Conservation (phyloP, 1,140 invertebrate species). For the Gonioctena quinquepunctata region DNA sequence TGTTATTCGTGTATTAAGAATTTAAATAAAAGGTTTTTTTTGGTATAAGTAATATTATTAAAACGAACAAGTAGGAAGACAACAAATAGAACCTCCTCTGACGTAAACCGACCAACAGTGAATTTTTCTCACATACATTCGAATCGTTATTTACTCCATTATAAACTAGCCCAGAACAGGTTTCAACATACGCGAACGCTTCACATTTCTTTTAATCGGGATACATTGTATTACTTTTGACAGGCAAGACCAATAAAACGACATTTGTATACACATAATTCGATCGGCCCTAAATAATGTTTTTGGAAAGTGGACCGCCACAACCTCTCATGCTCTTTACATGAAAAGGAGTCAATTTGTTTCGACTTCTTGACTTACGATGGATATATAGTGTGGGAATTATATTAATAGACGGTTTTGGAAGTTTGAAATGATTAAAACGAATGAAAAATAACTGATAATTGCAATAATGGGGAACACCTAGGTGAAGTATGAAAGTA, state of each 20-base stretch:
- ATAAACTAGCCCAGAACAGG: not conserved
- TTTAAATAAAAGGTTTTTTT: too few species aligned
- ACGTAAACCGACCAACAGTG: too few species aligned
- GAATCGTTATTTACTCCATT: not conserved
- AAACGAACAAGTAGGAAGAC: too few species aligned
- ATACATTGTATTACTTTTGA: not conserved
- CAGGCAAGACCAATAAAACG: not conserved
- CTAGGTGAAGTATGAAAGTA: too few species aligned
- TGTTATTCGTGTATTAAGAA: too few species aligned
- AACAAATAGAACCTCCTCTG: too few species aligned
- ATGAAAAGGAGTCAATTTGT: not conserved
- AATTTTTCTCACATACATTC: not conserved
- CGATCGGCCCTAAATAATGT: not conserved
- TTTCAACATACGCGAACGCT: not conserved
- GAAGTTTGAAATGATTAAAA: too few species aligned
- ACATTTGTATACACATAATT: not conserved
- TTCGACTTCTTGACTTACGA: not conserved
- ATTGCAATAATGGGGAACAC: too few species aligned
- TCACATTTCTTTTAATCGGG: not conserved
- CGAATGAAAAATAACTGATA: too few species aligned
- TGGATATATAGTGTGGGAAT: too few species aligned
- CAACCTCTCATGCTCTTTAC: not conserved
- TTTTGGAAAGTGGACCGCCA: not conserved
- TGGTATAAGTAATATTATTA: too few species aligned
- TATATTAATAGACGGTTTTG: too few species aligned